Base-by-base conservation (phyloP, 2,113 vertebrate species). In the Hippotragus niger region DNA sequence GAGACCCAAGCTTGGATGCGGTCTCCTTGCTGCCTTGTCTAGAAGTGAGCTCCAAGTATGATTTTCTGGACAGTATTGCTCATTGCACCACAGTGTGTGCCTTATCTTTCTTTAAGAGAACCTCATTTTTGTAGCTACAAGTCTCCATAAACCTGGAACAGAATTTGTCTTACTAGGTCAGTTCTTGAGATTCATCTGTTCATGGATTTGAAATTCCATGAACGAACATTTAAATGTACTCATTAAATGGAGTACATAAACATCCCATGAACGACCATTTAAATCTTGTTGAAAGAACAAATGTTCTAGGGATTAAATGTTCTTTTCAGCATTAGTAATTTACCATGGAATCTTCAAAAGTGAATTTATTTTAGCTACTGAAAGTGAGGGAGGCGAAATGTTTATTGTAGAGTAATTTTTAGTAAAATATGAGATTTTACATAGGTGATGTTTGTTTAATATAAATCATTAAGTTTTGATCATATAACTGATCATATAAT, bases 201-300 rank as follows among this genome's bases (percentile, higher is more conserved):
- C 43, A 62, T 33, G 47, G 55, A 71, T 94, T 55, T 76, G 55
- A 97, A 96, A 95, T 89, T 64, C 25, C 29, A 57, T 33, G 40
- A 78, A 52, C 4, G 64, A 60, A 33, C 25, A 33, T 85, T 55
- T 88, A 88, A 29, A 47, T 84, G 5, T 74, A 40, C 67, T 40
- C 67, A 74, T 40, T 74, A 74, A 74, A 74, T 74, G n/a, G n/a
- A 74, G 19, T 40, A 74, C n/a, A 23, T 74, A 74, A 74, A 74
- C 67, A 94, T 91, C 62, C 16, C 29, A 57, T 33, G 40, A 78
- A 52, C 2, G 67, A 78, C 27, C 29, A 29, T 88, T 58, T 88
- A 85, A 29, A 43, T 88, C 29, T 60, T 43, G 13, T 92, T 95
- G 84, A 90, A 93, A 97, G 45, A 96, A 88, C 40, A 82, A 40